Evolutionary conservation across 2,113 vertebrate genomes (phyloP), one percentile per base, ranked within the genome.

Genomic region (Neotragus pygmaeus): DNA sequence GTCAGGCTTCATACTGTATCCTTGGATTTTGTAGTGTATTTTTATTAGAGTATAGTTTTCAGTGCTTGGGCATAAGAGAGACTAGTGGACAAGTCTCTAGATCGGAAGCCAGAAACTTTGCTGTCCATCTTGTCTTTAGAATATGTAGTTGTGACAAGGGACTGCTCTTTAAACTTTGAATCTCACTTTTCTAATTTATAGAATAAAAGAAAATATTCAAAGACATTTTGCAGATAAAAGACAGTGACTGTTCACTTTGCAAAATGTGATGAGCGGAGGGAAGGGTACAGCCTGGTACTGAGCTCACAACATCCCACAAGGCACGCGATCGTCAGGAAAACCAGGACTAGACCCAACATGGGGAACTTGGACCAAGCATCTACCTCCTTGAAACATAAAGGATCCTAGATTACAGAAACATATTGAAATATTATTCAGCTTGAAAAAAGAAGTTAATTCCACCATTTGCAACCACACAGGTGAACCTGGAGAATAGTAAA

Each of bases 271-370:
- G 28, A 30, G 62, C 0, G 2, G 49, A 64, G 7, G 2, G 6
- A 60, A 23, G 4, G 43, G 36, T 7, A 25, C 25, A 90, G 60
- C 1, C 4, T 3, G 47, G 1, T 12, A 15, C 28, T 49, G 30
- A 12, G 4, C 43, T 81, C 47, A 0, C 5, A 21, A 14, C 21
- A 28, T 45, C 3, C n/a, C 6, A 25, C 7, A 25, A 13, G 23
- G 23, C 2, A 4, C 0, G 4, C 0, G 16, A 2, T 2, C 2
- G 2, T 21, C 19, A 19, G 7, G 51, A n/a, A 53, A 28, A 33
- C 11, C 45, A 23, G 2, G 19, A 23, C 30, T n/a, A 51, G 47
- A 81, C 17, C 1, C 9, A 62, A 14, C 7, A 82, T 55, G 36
- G 19, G 8, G 12, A 45, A 62, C 25, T 25, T 60, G 28, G 12